phyloP scores from a whole-genome alignment of 1,140 invertebrate species.

The Copidosoma floridanum region DNA sequence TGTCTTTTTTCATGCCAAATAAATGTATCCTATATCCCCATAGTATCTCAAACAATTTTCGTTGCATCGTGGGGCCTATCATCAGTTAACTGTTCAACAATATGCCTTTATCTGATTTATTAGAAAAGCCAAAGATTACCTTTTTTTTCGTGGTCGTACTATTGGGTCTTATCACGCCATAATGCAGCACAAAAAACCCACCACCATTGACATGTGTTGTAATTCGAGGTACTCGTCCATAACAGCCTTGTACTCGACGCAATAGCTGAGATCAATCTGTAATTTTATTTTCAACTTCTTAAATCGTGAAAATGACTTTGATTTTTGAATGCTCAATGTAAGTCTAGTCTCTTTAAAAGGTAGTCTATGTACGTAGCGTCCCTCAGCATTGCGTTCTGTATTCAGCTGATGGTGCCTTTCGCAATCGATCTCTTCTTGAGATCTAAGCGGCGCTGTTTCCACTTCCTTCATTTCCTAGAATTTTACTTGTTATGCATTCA shows the following conservation, averaged over 20 bases:
- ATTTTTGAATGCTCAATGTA: neutral
- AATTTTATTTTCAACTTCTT: slow-evolving; percentile 21
- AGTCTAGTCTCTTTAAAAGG: neutral
- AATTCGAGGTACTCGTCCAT: slow-evolving; percentile 44
- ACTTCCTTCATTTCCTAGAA: neutral
- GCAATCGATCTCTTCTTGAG: slow-evolving; percentile 1
- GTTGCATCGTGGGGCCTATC: slow-evolving; percentile 21
- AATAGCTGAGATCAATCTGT: slow-evolving; percentile 26
- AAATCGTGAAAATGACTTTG: neutral
- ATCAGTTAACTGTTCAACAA: slow-evolving; percentile 35
- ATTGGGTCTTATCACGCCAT: slow-evolving; percentile 41
- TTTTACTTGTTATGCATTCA: no score
- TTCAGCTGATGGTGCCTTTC: slow-evolving; percentile 16
- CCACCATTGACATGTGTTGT: slow-evolving; percentile 39
- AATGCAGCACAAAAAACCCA: slow-evolving; percentile 49
- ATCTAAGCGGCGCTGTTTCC: neutral
- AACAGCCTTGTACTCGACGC: slow-evolving; percentile 35
- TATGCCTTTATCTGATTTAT: slow-evolving; percentile 25
- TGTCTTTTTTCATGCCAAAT: slow-evolving; percentile 42
- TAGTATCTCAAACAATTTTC: neutral
- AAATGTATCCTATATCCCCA: slow-evolving; percentile 34
- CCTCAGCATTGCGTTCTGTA: neutral
- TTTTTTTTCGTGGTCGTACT: slow-evolving; percentile 39
- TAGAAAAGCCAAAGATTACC: slow-evolving; percentile 46
- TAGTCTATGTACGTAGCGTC: slow-evolving; percentile 2